A percentile compares a stretch with the other conserved stretches of the same genome.
phyloP scores from a whole-genome alignment of 2,888 invertebrate genomes.

The Melolontha melolontha region DNA sequence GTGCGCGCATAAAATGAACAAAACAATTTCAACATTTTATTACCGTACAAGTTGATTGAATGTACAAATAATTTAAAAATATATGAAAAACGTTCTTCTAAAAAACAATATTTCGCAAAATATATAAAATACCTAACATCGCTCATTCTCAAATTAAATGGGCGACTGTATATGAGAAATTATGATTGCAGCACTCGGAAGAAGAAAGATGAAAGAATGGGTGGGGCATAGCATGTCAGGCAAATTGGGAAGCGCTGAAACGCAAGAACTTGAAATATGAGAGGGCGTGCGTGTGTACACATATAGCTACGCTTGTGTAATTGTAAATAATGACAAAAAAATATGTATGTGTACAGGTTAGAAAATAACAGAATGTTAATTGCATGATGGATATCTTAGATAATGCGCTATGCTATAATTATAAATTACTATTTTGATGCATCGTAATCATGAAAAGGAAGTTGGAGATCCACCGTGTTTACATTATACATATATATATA shows the following conservation, averaged over 20 bases:
- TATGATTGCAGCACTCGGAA: conserved; percentile 42
- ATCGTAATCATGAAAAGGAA: conserved; percentile 42
- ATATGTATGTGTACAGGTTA: conserved; percentile 47
- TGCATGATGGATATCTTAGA: conserved; percentile 51
- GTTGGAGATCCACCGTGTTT: not conserved
- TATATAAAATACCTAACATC: not conserved
- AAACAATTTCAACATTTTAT: no score
- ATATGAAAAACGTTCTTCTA: no score
- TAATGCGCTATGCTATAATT: conserved; percentile 49
- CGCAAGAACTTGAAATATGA: conserved; percentile 52
- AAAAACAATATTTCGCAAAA: no score
- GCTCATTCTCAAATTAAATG: conserved; percentile 17
- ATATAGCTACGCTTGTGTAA: conserved; percentile 2
- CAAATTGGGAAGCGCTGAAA: conserved; percentile 58
- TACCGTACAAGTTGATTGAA: no score
- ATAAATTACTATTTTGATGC: conserved; percentile 49
- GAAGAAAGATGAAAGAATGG: conserved; percentile 56
- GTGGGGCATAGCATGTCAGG: conserved; percentile 56
- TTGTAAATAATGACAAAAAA: conserved; percentile 3
- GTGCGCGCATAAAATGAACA: no score
- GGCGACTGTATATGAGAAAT: conserved; percentile 44
- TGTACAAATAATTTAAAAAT: no score
- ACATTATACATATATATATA: not conserved
- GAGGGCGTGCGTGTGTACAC: conserved; percentile 48
- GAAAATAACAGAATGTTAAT: conserved; percentile 53